Percentiles rank a stretch among this genome's conserved stretches.
phyloP scores from a whole-genome alignment of 2,888 invertebrate species.

The Scaptomyza caliginosa region DNA sequence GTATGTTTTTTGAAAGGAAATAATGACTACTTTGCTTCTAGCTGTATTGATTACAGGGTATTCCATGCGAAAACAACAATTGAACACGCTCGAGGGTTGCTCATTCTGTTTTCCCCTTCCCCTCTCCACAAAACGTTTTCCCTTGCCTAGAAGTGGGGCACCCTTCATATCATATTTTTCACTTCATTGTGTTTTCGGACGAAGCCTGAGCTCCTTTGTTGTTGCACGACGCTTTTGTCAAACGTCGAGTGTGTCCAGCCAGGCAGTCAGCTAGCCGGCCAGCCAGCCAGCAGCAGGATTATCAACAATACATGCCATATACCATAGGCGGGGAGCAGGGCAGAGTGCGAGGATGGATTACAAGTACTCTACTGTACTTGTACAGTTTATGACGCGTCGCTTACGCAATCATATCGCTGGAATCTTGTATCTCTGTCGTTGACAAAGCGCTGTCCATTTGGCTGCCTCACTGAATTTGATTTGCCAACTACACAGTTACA shows the following conservation, averaged over 20 bases:
- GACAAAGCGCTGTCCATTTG: slow-evolving; percentile 50
- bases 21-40: too few relatives aligned
- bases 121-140: neutral
- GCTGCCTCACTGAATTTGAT: slow-evolving; percentile 14
- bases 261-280: slow-evolving; percentile 35
- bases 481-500: slow-evolving; percentile 2
- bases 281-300: slow-evolving; percentile 18
- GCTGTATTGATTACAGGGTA: neutral
- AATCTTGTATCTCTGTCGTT: slow-evolving; percentile 17
- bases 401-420: slow-evolving; percentile 61
- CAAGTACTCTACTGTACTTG: slow-evolving; percentile 15
- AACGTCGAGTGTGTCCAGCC: slow-evolving; percentile 65
- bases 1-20: too few relatives aligned
- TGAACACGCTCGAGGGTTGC: slow-evolving; percentile 14
- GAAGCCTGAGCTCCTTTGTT: slow-evolving; percentile 32
- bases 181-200: slow-evolving; percentile 73
- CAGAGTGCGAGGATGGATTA: neutral
- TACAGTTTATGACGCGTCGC: slow-evolving; percentile 64
- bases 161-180: slow-evolving; percentile 72
- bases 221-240: slow-evolving; percentile 62
- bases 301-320: slow-evolving; percentile 29
- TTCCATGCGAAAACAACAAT: slow-evolving; percentile 23
- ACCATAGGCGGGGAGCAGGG: neutral
- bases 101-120: too few relatives aligned
- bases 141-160: neutral